A percentile compares a stretch with the other conserved stretches of the same genome.
These are phyloP conservation scores for Drosophila hydei DNA, from an alignment of 1,140 invertebrate genomes.

Conservation along the genomic window DNA sequence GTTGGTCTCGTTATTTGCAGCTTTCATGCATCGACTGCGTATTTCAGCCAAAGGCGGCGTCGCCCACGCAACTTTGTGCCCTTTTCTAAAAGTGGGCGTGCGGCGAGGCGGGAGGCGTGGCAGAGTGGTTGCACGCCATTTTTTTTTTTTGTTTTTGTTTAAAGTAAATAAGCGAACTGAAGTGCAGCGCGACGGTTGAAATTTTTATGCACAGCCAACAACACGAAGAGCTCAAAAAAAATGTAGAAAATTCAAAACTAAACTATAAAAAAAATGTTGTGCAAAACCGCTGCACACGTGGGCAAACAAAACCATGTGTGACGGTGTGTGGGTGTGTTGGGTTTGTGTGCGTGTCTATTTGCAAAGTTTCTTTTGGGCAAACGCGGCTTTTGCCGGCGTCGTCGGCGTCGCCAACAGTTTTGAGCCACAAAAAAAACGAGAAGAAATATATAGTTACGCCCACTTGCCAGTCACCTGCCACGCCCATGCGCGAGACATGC, in stretches of 20 bases:
- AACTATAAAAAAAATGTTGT: slow-evolving; percentile 15
- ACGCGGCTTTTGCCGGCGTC: slow-evolving; percentile 44
- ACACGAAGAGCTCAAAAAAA: slow-evolving; percentile 4
- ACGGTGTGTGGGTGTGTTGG: slow-evolving; percentile 3
- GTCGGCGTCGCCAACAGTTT: slow-evolving; percentile 42
- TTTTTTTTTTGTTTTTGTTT: background rate
- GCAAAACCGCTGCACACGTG: slow-evolving; percentile 36
- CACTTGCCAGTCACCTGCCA: slow-evolving; percentile 7
- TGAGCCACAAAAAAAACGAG: slow-evolving; percentile 34
- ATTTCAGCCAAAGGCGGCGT: slow-evolving; percentile 60
- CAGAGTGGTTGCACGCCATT: slow-evolving; percentile 7
- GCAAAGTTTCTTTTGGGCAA: slow-evolving; percentile 60
- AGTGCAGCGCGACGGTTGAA: slow-evolving; percentile 49
- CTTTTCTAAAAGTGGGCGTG: slow-evolving; percentile 13
- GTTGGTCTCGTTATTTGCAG: slow-evolving; percentile 62
- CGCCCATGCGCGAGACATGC: slow-evolving; percentile 35
- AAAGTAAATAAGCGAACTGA: slow-evolving; percentile 64
- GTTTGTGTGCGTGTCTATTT: slow-evolving; percentile 45
- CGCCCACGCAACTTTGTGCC: slow-evolving; percentile 57
- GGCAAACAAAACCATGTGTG: slow-evolving; percentile 46
- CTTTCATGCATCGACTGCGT: slow-evolving; percentile 78
- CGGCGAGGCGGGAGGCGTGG: background rate
- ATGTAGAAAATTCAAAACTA: slow-evolving; percentile 22
- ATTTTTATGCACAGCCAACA: slow-evolving; percentile 50
- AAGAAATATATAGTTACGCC: slow-evolving; percentile 28